Conservation (phyloP, 2,797 vertebrate species). For the Scolopax rusticola region DNA sequence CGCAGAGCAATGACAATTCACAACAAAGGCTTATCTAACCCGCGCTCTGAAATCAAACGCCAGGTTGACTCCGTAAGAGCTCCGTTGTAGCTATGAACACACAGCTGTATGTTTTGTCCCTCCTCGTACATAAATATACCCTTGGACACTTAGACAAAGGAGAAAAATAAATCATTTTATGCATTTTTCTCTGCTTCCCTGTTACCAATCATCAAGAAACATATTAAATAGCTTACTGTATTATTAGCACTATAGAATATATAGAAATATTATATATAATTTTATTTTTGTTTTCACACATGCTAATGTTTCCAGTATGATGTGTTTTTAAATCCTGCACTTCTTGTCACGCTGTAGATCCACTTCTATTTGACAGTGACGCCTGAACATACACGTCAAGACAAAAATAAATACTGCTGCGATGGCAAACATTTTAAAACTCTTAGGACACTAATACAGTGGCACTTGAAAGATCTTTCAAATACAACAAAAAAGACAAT, state of each 20-base stretch:
- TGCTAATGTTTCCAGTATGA: conserved; percentile 48
- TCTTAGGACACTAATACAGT: conserved; percentile 29
- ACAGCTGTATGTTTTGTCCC: neutral
- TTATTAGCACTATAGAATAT: conserved; percentile 34
- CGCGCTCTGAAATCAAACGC: neutral
- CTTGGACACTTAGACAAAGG: neutral
- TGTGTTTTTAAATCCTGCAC: conserved; percentile 42
- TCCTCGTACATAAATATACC: neutral
- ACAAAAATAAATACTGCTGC: conserved; percentile 66
- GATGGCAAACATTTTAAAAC: conserved; percentile 34
- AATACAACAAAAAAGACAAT: conserved; percentile 43
- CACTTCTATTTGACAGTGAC: conserved; percentile 41
- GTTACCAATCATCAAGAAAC: conserved; percentile 13
- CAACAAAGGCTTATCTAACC: neutral
- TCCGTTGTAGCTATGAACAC: neutral
- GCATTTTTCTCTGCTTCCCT: conserved; percentile 12
- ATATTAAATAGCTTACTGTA: neutral
- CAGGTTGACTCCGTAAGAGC: neutral
- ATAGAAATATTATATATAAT: neutral
- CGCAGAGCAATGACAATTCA: conserved; percentile 31
- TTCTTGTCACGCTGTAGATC: neutral
- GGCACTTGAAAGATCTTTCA: conserved; percentile 48
- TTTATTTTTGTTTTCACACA: conserved; percentile 52
- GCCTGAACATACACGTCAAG: conserved; percentile 29
- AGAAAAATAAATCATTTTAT: conserved; percentile 19